Percentiles rank a stretch among this genome's conserved stretches.
These are phyloP conservation scores for Yasuhikotakia modesta DNA, from an alignment of 2,797 vertebrate genomes.

Conservation along the genomic window DNA sequence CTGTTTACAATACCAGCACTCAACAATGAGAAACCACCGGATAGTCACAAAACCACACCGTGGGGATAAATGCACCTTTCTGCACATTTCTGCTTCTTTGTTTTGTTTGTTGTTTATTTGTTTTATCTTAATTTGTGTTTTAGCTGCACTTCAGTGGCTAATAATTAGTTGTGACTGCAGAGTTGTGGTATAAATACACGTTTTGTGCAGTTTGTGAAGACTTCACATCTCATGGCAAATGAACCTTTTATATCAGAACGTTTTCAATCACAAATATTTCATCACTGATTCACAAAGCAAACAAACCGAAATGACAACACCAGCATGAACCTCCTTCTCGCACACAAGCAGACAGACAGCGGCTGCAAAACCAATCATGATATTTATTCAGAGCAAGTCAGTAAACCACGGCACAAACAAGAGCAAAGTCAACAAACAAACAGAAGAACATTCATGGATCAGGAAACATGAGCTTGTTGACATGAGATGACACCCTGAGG, in stretches of 20 bases:
- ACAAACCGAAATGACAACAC: background rate
- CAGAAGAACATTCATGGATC: slow-evolving; percentile 37
- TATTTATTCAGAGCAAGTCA: slow-evolving; percentile 75
- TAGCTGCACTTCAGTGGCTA: background rate
- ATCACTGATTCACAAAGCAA: background rate
- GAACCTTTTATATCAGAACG: slow-evolving; percentile 45
- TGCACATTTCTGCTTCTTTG: too few species aligned
- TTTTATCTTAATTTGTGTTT: too few species aligned
- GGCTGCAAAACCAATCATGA: slow-evolving; percentile 56
- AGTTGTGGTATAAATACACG: too few species aligned
- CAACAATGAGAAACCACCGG: slow-evolving; percentile 19
- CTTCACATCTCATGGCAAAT: background rate
- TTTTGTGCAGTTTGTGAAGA: too few species aligned
- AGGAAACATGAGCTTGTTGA: slow-evolving; percentile 54
- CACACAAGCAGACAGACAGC: background rate
- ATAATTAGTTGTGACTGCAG: background rate
- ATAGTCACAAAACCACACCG: background rate
- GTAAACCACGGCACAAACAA: slow-evolving; percentile 71
- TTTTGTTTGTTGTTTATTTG: too few species aligned
- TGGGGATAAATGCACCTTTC: too few species aligned
- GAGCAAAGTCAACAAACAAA: slow-evolving; percentile 62
- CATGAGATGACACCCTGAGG: slow-evolving; percentile 42
- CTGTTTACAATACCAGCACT: background rate
- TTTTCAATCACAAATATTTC: slow-evolving; percentile 5
- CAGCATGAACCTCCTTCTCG: background rate